Conservation (phyloP, 2,113 vertebrate species). For the Gadus macrocephalus region DNA sequence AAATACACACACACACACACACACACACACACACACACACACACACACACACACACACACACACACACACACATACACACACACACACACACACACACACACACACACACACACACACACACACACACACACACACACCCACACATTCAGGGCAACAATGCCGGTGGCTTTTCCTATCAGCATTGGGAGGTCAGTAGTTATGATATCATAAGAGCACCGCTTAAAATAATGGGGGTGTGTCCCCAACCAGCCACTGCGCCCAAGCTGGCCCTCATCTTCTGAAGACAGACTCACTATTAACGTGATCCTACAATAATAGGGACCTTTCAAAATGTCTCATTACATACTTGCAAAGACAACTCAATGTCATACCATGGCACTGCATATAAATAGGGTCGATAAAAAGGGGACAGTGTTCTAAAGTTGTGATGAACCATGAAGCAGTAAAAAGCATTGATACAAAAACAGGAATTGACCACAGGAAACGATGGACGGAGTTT, state of each 20-base stretch:
- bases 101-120: constrained; percentile 17
- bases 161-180: background rate
- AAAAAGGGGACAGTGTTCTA: no score
- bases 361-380: no score
- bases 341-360: no score
- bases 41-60: constrained; percentile 4
- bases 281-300: no score
- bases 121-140: background rate
- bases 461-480: no score
- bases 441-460: no score
- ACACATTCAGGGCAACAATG: constrained; percentile 4
- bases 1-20: constrained; percentile 6
- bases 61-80: background rate
- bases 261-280: background rate
- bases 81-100: background rate
- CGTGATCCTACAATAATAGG: no score
- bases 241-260: background rate
- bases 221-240: constrained; percentile 26
- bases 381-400: no score
- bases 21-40: constrained; percentile 2
- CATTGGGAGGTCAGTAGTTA: background rate
- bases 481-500: no score
- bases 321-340: no score
- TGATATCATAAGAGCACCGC: constrained; percentile 10
- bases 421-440: no score